Evolutionary conservation across 2,113 vertebrate species (phyloP), one percentile per base, ranked within the genome.

Genomic region (Stegostoma tigrinum): DNA sequence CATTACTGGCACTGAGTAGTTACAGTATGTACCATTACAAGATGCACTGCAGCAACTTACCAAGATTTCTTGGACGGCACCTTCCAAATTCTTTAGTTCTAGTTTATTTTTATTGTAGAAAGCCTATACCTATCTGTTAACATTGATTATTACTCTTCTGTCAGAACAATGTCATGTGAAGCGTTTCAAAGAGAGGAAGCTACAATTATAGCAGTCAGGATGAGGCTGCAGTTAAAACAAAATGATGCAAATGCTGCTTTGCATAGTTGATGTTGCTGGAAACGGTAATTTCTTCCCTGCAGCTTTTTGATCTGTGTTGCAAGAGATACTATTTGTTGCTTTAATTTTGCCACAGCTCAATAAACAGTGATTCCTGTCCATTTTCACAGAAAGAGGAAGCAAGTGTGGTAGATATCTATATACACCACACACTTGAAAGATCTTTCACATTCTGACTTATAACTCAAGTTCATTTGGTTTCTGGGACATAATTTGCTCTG

Each of bases 291-390:
- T 48, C 42, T 48, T 95, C 93, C 21, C 93, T 52, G 24, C 67
- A 72, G 68, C 68, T 72, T 72, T 95, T 45, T 72, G 68, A 34
- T 4, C 5, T 12, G 15, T 95, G 67, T 52, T 95, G 38, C 24
- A 95, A 15, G 45, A 48, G 94, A 72, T 95, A 95, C 1, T 24
- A 68, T 24, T 68, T 72, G 67, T 23, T 48, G 94, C 24, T 72
- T 95, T 48, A 48, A 52, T 45, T 48, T 52, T 45, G 45, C 34
- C 91, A 75, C 68, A 72, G 94, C 68, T 95, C 94, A 95, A 27
- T 95, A 75, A 72, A 95, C 94, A 72, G 67, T 48, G 42, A 72
- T 72, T 95, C 67, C 45, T 70, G 68, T 95, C 42, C 67, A 95
- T 34, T 52, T 45, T 2, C 42, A 66, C 89, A 66, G 68, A 70